These are phyloP conservation scores for Diuraphis noxia DNA, from an alignment of 1,140 invertebrate species.

Conservation along the genomic window DNA sequence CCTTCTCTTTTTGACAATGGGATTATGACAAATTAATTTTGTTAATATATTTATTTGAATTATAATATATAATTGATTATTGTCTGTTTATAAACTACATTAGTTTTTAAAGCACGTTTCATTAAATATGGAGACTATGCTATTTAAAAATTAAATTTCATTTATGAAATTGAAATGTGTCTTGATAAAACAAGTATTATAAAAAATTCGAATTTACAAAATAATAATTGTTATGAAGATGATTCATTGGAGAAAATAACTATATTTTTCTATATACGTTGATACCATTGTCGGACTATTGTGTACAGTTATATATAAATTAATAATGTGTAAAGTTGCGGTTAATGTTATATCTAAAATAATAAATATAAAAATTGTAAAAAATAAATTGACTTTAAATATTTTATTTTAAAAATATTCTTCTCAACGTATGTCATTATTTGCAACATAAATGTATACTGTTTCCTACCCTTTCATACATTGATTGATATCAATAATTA, in stretches of 20 bases:
- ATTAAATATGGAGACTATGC: conserved; percentile 35
- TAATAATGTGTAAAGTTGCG: conserved; percentile 51
- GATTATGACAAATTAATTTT: conserved; percentile 37
- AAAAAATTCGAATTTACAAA: conserved; percentile 51
- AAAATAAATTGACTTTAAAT: not conserved
- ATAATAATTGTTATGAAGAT: conserved; percentile 53
- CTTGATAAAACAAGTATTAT: conserved; percentile 9
- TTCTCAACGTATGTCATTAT: not conserved
- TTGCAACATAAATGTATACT: not conserved
- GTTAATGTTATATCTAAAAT: conserved; percentile 53
- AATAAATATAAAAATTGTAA: conserved; percentile 38
- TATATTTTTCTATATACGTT: conserved; percentile 53
- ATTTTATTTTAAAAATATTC: not conserved
- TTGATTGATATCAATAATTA: too few species aligned
- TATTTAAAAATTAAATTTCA: conserved; percentile 44
- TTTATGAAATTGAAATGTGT: conserved; percentile 19
- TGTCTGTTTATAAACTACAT: conserved; percentile 20
- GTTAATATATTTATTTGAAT: conserved; percentile 42
- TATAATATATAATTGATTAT: conserved; percentile 36
- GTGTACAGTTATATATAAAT: conserved; percentile 53
- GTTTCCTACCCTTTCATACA: not conserved
- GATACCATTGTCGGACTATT: conserved; percentile 54
- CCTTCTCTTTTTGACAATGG: conserved; percentile 37
- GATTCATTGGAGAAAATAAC: conserved; percentile 49
- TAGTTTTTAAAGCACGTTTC: conserved; percentile 8